Evolutionary conservation across 1,140 invertebrate species (phyloP).

Genomic region (Drosophila carrolli): DNA sequence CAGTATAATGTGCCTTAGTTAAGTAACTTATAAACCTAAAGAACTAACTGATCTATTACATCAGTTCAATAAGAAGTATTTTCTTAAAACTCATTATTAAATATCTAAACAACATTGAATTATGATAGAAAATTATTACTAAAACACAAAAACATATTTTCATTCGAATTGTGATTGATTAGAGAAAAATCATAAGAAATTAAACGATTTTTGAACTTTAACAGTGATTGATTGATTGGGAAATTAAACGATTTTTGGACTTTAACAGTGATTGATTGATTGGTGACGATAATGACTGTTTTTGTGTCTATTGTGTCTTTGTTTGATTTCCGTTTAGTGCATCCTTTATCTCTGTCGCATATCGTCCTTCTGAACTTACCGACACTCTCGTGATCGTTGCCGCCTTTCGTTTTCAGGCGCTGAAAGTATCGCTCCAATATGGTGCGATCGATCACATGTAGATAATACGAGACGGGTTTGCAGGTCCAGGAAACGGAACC

Average conservation of each 20-base stretch:
- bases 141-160: neutral
- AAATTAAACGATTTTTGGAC: conserved; percentile 6
- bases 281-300: conserved; percentile 13
- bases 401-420: conserved; percentile 94
- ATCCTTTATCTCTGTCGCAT: conserved; percentile 1
- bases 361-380: conserved; percentile 67
- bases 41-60: neutral
- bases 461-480: conserved; percentile 98
- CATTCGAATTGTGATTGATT: conserved; percentile 15
- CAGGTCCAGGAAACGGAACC: conserved; percentile 99
- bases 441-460: conserved; percentile 98
- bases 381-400: conserved; percentile 86
- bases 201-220: conserved; percentile 12
- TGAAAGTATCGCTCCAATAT: conserved; percentile 98
- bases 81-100: neutral
- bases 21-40: too few species aligned
- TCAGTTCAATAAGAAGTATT: neutral
- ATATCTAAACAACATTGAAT: neutral
- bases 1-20: too few species aligned
- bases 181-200: neutral
- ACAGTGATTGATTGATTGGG: conserved; percentile 15
- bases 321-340: conserved; percentile 16
- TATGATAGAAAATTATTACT: neutral
- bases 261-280: conserved; percentile 21
- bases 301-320: conserved; percentile 11